Evolutionary conservation across 2,797 vertebrate species (phyloP).

Genomic region (Cossypha dichroa): DNA sequence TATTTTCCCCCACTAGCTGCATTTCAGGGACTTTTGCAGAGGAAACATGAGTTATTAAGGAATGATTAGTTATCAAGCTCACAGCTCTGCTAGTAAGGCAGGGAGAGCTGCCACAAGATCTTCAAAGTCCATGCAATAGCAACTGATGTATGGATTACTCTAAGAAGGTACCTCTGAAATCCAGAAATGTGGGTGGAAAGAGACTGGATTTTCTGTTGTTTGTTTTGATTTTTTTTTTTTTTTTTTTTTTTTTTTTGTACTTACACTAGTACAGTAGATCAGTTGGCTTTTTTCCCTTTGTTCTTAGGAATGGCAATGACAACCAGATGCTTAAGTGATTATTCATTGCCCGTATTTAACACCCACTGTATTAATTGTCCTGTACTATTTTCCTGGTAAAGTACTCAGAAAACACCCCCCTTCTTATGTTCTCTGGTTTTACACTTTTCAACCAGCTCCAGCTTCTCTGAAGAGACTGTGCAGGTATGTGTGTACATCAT

Average conservation of each 20-base stretch:
- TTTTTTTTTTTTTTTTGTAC: background rate
- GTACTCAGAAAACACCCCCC: background rate
- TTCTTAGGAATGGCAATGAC: background rate
- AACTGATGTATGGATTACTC: background rate
- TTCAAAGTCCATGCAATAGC: background rate
- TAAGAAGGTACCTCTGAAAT: background rate
- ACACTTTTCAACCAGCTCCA: background rate
- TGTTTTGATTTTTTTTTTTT: background rate
- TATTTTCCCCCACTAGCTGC: background rate
- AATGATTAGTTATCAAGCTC: conserved; percentile 11
- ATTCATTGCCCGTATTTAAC: background rate
- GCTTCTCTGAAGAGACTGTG: background rate
- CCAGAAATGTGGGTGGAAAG: background rate
- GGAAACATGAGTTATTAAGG: background rate
- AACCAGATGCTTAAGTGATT: background rate
- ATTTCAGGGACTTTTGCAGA: background rate
- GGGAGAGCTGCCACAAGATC: background rate
- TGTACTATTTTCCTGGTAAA: background rate
- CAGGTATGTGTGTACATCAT: rapidly evolving
- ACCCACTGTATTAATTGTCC: background rate
- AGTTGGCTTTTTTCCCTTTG: background rate
- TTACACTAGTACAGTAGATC: background rate
- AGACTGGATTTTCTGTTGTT: background rate
- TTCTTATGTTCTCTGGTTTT: background rate
- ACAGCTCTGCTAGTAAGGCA: background rate